phyloP scores from a whole-genome alignment of 2,113 vertebrate species.

The Sinocyclocheilus rhinocerous region DNA sequence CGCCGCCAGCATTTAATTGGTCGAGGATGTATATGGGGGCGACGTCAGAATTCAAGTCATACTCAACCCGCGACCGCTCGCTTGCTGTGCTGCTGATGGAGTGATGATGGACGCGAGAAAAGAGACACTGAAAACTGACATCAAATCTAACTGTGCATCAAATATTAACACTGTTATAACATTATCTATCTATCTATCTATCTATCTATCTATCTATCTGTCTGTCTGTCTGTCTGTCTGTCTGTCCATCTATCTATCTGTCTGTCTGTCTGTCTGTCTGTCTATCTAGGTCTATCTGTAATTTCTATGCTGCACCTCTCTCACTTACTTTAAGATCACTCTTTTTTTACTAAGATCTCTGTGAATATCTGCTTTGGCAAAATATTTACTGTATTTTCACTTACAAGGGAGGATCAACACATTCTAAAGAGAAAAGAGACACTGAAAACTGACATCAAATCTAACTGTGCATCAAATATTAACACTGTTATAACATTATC shows the following conservation, averaged over 20 bases:
- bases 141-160: not conserved
- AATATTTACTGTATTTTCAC: no score
- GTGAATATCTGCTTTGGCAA: no score
- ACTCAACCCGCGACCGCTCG: not conserved
- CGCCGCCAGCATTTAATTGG: not conserved
- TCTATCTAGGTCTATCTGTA: not conserved
- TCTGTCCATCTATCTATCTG: not conserved
- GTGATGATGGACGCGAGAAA: not conserved
- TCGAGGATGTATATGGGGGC: not conserved
- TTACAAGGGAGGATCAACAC: no score
- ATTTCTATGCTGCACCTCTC: no score
- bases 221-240: not conserved
- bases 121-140: not conserved
- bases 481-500: no score
- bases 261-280: not conserved
- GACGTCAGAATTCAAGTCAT: constrained; percentile 10
- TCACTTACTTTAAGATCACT: no score
- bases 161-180: not conserved
- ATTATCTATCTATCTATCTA: not conserved
- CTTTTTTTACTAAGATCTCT: no score
- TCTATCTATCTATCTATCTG: not conserved
- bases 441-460: not conserved
- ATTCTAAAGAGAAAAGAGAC: not conserved
- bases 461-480: not conserved
- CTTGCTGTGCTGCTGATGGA: not conserved